Percentiles rank a stretch among this genome's conserved stretches.
phyloP scores from a whole-genome alignment of 2,797 vertebrate genomes.

The Craterocephalus amniculus region DNA sequence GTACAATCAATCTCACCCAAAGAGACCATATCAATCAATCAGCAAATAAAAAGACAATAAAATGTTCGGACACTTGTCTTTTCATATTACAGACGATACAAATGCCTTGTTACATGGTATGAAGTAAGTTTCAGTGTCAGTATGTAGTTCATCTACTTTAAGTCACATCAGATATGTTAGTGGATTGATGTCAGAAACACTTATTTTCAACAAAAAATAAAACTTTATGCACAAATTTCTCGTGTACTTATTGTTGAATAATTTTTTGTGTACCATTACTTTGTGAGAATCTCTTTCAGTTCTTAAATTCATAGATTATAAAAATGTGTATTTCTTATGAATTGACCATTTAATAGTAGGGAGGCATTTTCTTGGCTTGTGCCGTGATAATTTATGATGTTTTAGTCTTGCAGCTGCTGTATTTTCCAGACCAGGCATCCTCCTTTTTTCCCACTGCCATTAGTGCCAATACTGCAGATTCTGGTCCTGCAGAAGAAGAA shows the following conservation, averaged over 20 bases:
- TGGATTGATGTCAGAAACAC: conserved; percentile 72
- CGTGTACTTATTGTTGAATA: conserved; percentile 8
- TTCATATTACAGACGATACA: conserved; percentile 62
- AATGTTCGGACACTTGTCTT: conserved; percentile 49
- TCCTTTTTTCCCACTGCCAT: conserved; percentile 27
- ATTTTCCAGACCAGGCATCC: conserved; percentile 26
- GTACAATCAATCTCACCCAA: conserved; percentile 72
- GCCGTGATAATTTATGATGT: conserved; percentile 58
- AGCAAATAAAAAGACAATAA: conserved; percentile 29
- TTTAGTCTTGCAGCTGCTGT: conserved; percentile 39
- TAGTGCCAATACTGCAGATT: conserved; percentile 53
- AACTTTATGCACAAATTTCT: conserved; percentile 77
- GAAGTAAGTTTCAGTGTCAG: conserved; percentile 66
- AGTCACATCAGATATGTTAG: conserved; percentile 67
- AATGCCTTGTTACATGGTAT: conserved; percentile 73
- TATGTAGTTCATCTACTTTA: conserved; percentile 69
- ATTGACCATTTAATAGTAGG: conserved; percentile 10
- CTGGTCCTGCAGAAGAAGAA: conserved; percentile 21
- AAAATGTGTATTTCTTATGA: conserved; percentile 12
- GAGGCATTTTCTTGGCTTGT: conserved; percentile 14
- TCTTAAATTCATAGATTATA: conserved; percentile 13
- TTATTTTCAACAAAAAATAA: conserved; percentile 80
- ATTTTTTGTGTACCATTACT: neutral
- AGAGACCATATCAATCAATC: conserved; percentile 51
- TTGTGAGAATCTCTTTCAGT: neutral